A percentile compares a stretch with the other conserved stretches of the same genome.
Evolutionary conservation across 2,113 vertebrate genomes (phyloP).

Genomic region (Paradisaea rubra): DNA sequence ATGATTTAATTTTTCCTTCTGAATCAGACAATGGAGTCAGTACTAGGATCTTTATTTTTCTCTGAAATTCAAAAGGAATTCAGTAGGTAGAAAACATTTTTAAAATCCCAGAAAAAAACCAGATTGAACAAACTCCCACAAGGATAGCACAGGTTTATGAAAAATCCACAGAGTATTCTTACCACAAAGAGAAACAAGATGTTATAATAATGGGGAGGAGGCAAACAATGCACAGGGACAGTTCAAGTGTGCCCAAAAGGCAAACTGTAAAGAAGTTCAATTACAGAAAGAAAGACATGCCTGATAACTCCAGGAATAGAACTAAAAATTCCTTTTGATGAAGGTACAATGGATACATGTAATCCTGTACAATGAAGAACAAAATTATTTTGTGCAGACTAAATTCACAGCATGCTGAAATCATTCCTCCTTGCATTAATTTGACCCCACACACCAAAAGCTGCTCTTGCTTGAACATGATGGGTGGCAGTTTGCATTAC

Average conservation of each 20-base stretch:
- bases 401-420: background rate
- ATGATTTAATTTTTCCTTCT: background rate
- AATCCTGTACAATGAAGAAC: background rate
- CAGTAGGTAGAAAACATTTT: background rate
- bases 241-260: background rate
- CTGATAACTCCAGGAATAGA: background rate
- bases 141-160: background rate
- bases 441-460: background rate
- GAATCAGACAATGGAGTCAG: background rate
- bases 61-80: background rate
- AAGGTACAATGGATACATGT: background rate
- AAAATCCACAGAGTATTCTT: background rate
- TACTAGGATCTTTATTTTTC: background rate
- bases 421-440: background rate
- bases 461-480: background rate
- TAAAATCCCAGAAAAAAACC: background rate
- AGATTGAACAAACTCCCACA: background rate
- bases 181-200: background rate
- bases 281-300: background rate
- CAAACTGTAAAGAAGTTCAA: background rate
- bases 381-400: background rate
- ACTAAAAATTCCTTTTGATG: background rate
- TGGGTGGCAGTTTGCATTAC: background rate
- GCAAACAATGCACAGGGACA: background rate
- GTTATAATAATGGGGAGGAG: background rate